Evolutionary conservation across 2,797 vertebrate genomes (phyloP), one percentile per base, ranked within the genome.

Genomic region (Anniella stebbinsi): DNA sequence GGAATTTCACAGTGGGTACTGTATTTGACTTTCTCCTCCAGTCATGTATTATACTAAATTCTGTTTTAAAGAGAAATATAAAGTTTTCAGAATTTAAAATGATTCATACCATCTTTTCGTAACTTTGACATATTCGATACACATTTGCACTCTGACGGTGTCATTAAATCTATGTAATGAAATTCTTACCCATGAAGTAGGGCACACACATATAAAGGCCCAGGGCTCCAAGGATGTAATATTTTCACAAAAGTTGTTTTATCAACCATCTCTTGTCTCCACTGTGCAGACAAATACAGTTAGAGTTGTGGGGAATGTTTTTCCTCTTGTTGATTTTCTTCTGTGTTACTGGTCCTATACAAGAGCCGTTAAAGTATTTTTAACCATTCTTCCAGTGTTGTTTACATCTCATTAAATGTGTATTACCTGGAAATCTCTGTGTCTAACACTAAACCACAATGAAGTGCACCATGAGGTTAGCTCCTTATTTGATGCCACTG

Each of bases 391-490:
- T 75, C 11, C 70, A 48, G 11, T 66, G 18, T n/a, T 30, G 1
- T 76, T 67, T 89, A 36, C 30, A 57, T 88, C 45, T 84, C 72
- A 67, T 67, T 89, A 76, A 84, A 54, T 75, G 2, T 75, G 2
- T 2, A 76, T 67, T 63, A 30, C 15, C 33, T 76, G 11, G 45
- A 77, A 67, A 77, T 21, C 28, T 72, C 4, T 57, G 38, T 83
- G 30, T 21, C 38, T 60, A 48, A 41, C 21, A 48, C n/a, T 63
- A 75, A 45, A 60, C 5, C 8, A 13, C 13, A 45, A 33, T 63
- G 73, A 87, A 76, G 30, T 30, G 18, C 38, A 67, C 21, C 73
- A 18, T 60, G 30, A 30, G 25, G 17, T 88, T 63, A n/a, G 28
- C 33, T 72, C 48, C 57, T 54, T 72, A 70, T 28, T 41, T 36